Evolutionary conservation across 2,113 vertebrate species (phyloP).

Genomic region (Nothocercus nigrocapillus): DNA sequence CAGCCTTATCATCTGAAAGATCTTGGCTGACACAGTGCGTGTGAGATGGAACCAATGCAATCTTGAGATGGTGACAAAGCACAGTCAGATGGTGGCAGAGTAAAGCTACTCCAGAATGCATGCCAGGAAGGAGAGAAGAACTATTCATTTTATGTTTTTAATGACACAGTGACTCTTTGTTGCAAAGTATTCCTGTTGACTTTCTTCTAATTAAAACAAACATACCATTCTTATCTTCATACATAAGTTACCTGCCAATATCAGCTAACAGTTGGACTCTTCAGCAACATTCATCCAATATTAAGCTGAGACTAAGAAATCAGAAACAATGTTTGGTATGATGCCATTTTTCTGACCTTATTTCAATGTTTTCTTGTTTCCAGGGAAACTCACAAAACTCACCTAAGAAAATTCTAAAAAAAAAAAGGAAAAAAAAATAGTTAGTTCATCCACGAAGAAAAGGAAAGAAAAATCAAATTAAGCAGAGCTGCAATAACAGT

Average conservation of each 20-base stretch:
- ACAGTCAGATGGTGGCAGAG: not conserved
- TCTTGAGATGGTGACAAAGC: fast-evolving
- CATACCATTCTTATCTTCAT: not conserved
- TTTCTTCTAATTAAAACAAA: not conserved
- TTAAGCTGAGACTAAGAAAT: not conserved
- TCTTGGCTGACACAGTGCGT: not conserved
- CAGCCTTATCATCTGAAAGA: not conserved
- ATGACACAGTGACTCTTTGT: not conserved
- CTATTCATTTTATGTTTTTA: not conserved
- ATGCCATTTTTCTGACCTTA: slow-evolving; percentile 5
- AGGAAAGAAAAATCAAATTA: not conserved
- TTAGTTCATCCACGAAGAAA: not conserved
- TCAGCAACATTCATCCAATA: not conserved
- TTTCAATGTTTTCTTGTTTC: slow-evolving; percentile 25
- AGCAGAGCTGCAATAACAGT: not conserved
- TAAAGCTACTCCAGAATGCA: fast-evolving
- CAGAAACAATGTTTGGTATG: not conserved
- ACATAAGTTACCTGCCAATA: not conserved
- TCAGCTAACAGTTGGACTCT: not conserved
- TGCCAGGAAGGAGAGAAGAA: not conserved
- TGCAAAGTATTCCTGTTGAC: not conserved
- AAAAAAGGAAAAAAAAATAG: not conserved
- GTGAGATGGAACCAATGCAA: not conserved
- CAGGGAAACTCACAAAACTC: slow-evolving; percentile 18
- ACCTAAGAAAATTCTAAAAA: not conserved